Percentiles rank a stretch among this genome's conserved stretches.
Conservation (phyloP, 2,797 vertebrate species). For the Cuniculus paca region DNA sequence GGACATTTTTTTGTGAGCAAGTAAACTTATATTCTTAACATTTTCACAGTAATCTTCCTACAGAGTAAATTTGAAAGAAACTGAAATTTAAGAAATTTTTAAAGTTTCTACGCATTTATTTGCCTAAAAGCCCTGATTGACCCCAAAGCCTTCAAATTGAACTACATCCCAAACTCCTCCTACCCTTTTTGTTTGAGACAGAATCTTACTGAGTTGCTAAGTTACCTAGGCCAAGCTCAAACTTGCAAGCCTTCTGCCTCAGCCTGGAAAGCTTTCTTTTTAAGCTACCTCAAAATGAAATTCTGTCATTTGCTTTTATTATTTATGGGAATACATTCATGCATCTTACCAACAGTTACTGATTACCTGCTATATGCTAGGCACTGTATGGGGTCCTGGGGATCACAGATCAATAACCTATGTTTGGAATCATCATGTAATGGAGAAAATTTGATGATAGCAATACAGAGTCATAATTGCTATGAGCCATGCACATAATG, state of each 20-base stretch:
- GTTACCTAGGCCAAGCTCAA: not conserved
- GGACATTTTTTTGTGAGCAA: conserved; percentile 8
- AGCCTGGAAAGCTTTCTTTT: not conserved
- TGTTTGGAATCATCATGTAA: not conserved
- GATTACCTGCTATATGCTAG: not conserved
- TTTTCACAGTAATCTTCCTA: not conserved
- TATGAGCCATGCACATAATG: not conserved
- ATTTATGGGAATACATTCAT: not conserved
- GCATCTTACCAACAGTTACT: not conserved
- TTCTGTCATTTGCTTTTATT: conserved; percentile 53
- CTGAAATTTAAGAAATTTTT: not conserved
- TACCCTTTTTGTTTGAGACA: not conserved
- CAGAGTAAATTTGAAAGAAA: conserved; percentile 34
- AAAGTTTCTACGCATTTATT: not conserved
- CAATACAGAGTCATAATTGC: conserved; percentile 12
- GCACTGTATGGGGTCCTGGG: not conserved
- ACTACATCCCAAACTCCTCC: not conserved
- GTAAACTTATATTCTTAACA: conserved; percentile 52
- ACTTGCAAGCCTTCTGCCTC: not conserved
- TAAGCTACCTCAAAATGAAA: conserved; percentile 44
- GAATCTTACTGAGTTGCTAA: not conserved
- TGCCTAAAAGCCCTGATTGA: not conserved
- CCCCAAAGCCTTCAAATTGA: not conserved
- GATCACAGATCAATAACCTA: not conserved
- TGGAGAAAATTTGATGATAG: conserved; percentile 30